Conservation (phyloP, 1,140 invertebrate species). For the Panagrolaimus sp. region DNA sequence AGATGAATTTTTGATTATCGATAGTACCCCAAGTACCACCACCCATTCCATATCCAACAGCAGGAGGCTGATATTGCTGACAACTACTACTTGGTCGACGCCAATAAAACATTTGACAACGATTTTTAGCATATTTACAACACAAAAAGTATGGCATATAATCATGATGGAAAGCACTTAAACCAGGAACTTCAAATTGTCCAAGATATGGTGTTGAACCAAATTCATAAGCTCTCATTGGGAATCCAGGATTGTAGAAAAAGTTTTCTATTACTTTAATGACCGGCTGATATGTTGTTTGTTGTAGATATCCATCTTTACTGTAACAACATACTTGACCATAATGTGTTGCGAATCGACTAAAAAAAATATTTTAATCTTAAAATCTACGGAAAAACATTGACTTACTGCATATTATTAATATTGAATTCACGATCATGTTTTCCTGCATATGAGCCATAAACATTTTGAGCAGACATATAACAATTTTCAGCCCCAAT, state of each 20-base stretch:
- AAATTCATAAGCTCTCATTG: slow-evolving; percentile 56
- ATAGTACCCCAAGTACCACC: slow-evolving; percentile 56
- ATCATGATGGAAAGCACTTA: slow-evolving; percentile 56
- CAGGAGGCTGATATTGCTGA: slow-evolving; percentile 58
- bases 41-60: slow-evolving; percentile 48
- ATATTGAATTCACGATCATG: slow-evolving; percentile 7
- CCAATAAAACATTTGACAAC: slow-evolving; percentile 59
- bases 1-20: slow-evolving; percentile 59
- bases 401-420: not conserved
- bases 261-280: slow-evolving; percentile 53
- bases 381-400: not conserved
- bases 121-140: slow-evolving; percentile 58
- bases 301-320: slow-evolving; percentile 51
- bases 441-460: slow-evolving; percentile 50
- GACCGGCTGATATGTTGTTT: slow-evolving; percentile 58
- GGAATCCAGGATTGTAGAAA: slow-evolving; percentile 58
- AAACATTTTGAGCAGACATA: slow-evolving; percentile 55
- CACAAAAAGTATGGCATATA: slow-evolving; percentile 60
- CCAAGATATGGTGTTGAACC: slow-evolving; percentile 56
- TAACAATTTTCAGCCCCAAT: slow-evolving; percentile 59
- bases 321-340: slow-evolving; percentile 60
- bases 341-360: slow-evolving; percentile 57
- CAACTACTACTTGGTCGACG: slow-evolving; percentile 53
- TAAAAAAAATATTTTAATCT: slow-evolving; percentile 29
- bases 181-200: slow-evolving; percentile 54